phyloP scores from a whole-genome alignment of 2,888 invertebrate species.

The Synergus umbraculus region DNA sequence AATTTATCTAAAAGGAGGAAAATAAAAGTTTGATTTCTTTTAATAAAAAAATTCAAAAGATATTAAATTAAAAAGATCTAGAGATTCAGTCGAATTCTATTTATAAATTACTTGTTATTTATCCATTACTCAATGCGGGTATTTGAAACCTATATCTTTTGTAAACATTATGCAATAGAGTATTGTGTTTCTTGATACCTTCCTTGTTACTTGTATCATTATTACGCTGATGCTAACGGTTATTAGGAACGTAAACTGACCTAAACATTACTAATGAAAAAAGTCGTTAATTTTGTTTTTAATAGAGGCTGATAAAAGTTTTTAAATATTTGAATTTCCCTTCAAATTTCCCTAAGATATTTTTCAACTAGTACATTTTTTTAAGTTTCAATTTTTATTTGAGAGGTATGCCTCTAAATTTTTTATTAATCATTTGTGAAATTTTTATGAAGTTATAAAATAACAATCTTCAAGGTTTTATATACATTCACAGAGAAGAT shows the following conservation, averaged over 20 bases:
- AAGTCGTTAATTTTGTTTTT: background rate
- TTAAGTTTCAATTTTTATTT: background rate
- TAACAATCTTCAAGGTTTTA: slow-evolving; percentile 9
- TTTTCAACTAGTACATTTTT: background rate
- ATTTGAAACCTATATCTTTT: slow-evolving; percentile 21
- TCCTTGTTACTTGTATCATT: slow-evolving; percentile 2
- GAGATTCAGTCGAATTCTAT: slow-evolving; percentile 11
- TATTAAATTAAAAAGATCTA: background rate
- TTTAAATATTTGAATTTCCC: background rate
- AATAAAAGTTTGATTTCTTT: background rate
- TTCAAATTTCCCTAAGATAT: background rate
- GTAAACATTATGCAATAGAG: background rate
- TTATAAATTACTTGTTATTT: slow-evolving; percentile 26
- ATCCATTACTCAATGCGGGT: slow-evolving; percentile 4
- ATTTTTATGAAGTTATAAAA: background rate
- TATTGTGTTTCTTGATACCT: slow-evolving; percentile 2
- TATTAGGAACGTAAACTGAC: background rate
- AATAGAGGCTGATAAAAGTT: background rate
- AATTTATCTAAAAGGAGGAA: background rate
- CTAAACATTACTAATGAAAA: background rate
- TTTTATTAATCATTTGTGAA: background rate
- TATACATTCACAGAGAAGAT: slow-evolving; percentile 25
- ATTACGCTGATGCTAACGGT: background rate
- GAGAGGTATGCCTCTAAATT: background rate
- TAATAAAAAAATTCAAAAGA: background rate